Evolutionary conservation across 2,113 vertebrate genomes (phyloP), one percentile per base, ranked within the genome.

Genomic region (Pardalotus punctatus): DNA sequence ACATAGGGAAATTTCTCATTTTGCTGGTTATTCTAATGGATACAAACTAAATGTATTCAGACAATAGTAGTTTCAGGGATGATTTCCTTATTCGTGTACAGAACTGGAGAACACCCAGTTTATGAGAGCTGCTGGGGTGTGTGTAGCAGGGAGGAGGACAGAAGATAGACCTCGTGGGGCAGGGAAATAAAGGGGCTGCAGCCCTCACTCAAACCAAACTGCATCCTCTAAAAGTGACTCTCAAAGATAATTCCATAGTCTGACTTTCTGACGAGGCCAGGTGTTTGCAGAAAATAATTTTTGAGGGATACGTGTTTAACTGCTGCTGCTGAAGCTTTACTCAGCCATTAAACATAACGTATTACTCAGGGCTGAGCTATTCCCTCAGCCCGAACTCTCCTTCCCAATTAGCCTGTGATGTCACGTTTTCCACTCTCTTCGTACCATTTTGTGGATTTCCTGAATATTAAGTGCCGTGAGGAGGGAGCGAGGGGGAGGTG

Each of bases 341-440:
- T 85, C 90, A n/a, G 72, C 72, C 87, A 21, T 90, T 77, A 88
- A 76, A 78, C 64, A 33, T 9, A 79, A 50, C 7, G 28, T 54
- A 81, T 94, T 92, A 83, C 86, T 95, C 96, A 95, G 77, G 79
- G 54, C 69, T 21, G 70, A 93, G 94, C 85, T 91, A 81, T 92
- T 96, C 70, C 88, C 77, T 64, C 92, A 65, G 78, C 91, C 86
- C 71, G 67, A 73, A n/a, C 29, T 91, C 94, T 96, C 88, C 81
- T 81, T 83, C 92, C 72, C 92, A 90, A 89, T 91, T 72, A 92
- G 88, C 65, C 86, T 12, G 50, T 96, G 96, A 95, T 97, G 96
- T 97, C 97, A 97, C 94, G 56, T 93, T 96, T 97, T 97, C 97
- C 96, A 96, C 95, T 93, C 92, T 87, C 87, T 67, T 57, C 71